Evolutionary conservation across 2,797 vertebrate species (phyloP).

Genomic region (Crenuchus spilurus): DNA sequence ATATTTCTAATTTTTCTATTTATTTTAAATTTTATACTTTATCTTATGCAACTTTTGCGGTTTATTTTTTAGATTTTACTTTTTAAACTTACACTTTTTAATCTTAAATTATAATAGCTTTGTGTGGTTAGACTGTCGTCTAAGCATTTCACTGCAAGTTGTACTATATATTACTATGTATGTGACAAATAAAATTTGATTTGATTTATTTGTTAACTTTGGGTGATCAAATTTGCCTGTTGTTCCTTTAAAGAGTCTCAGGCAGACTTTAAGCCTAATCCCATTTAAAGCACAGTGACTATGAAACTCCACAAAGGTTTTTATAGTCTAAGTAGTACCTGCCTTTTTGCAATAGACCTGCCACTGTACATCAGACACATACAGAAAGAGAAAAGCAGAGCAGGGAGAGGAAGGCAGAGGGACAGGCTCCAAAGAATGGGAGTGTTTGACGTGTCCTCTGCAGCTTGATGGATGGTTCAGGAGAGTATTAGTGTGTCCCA

Average conservation of each 20-base stretch:
- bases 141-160: no score
- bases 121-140: no score
- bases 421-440: conserved; percentile 48
- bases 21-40: no score
- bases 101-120: no score
- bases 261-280: conserved; percentile 2
- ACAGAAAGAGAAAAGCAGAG: conserved; percentile 20
- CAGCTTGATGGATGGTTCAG: conserved; percentile 55
- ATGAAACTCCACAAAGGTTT: neutral
- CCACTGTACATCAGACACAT: conserved; percentile 29
- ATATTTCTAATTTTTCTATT: no score
- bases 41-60: no score
- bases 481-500: conserved; percentile 53
- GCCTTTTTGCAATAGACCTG: conserved; percentile 9
- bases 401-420: conserved; percentile 5
- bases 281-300: conserved; percentile 5
- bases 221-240: no score
- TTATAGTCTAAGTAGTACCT: conserved; percentile 14
- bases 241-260: neutral
- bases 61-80: no score
- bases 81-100: no score
- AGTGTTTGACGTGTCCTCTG: conserved; percentile 56
- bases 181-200: no score
- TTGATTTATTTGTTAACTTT: no score
- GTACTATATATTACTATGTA: no score